Evolutionary conservation across 2,888 invertebrate species (phyloP).

Genomic region (Drosophila demipolita): DNA sequence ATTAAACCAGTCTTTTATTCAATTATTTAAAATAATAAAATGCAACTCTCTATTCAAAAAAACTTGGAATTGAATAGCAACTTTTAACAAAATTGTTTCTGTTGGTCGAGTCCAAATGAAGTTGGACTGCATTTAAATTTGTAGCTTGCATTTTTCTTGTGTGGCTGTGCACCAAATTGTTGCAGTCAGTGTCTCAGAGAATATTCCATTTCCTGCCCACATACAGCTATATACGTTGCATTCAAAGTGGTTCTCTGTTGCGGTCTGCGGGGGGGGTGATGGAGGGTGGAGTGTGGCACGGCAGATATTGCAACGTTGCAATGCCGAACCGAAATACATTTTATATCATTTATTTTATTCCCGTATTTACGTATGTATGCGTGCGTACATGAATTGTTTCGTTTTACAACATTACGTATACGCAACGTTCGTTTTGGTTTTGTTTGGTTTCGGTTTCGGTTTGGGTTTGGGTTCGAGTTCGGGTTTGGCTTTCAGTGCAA

Average conservation of each 20-base stretch:
- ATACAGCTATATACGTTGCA: conserved; percentile 44
- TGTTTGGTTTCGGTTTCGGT: conserved; percentile 34
- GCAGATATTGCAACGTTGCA: conserved; percentile 60
- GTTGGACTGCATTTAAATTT: neutral
- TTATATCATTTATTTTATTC: conserved; percentile 67
- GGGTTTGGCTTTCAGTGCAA: conserved; percentile 48
- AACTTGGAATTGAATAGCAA: neutral
- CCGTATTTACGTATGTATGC: conserved; percentile 11
- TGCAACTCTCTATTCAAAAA: neutral
- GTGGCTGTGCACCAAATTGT: conserved; percentile 7
- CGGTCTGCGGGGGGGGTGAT: neutral
- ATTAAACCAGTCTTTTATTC: neutral
- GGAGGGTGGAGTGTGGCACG: conserved; percentile 4
- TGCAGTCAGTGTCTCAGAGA: conserved; percentile 32
- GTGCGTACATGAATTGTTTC: conserved; percentile 58
- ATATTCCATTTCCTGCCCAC: conserved; percentile 10
- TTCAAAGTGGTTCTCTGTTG: conserved; percentile 57
- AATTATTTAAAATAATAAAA: neutral
- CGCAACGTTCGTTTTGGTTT: conserved; percentile 51
- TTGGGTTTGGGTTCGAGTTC: neutral
- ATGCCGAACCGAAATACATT: conserved; percentile 59
- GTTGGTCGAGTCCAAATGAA: neutral
- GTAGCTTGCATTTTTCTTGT: neutral
- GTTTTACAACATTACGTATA: conserved; percentile 65
- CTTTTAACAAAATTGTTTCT: neutral